Evolutionary conservation across 1,140 invertebrate genomes (phyloP), one percentile per base, ranked within the genome.

Genomic region (Tachypleus tridentatus): DNA sequence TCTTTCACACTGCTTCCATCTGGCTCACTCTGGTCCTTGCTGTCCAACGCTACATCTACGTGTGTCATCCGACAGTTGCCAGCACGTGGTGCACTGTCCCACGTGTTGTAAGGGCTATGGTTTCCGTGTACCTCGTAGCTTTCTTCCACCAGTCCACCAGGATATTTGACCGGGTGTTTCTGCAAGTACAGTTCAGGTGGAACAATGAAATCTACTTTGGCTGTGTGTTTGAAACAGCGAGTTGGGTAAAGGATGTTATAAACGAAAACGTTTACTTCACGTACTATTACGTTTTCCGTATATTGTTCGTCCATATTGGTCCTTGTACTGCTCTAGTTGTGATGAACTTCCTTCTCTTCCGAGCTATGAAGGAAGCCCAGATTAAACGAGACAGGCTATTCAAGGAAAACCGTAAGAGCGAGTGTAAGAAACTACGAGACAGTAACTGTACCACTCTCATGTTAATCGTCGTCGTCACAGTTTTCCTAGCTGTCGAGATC

Each of bases 381-480:
- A 79, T 83, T 56, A 85, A 91, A 67, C 77, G 91, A 11, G 85
- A 88, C 72, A 83, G 86, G 73, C 80, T 93, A 7, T 86, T 93
- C 72, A 86, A 88, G 64, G 89, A 92, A 73, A 91, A 89, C 74
- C 82, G 87, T 64, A 89, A 87, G 73, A 87, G 82, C 67, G 91
- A 91, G 77, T 91, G 86, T 76, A 87, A 86, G 75, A 88, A 86
- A 72, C 78, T 89, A 60, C 80, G 87, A 51, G 93, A 93, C 73
- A 87, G 86, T 4, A 95, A 96, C 73, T 94, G 90, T 73, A 96
- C 92, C 3, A 95, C 91, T 0, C 75, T 95, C 5, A 96, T 97
- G 93, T 78, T 97, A 4, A 94, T 96, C n/a, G 89, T 92, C 4
- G 91, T 97, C 1, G 92, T 97, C 0, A 88, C 89, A 0, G 88